phyloP scores from a whole-genome alignment of 2,888 invertebrate genomes.

The Trichopria drosophilae region DNA sequence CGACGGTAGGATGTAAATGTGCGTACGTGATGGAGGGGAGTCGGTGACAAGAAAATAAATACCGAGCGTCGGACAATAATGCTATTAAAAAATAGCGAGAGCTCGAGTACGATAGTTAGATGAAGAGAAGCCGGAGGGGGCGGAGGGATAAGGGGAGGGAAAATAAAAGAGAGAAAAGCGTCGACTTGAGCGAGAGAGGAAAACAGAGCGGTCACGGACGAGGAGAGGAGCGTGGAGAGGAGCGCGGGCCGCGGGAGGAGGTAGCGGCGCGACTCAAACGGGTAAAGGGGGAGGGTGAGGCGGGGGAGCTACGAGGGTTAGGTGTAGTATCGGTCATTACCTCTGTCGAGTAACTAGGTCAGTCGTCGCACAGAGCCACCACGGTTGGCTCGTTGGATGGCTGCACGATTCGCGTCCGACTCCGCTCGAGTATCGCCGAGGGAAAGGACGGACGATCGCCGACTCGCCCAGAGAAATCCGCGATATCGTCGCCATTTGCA shows the following conservation, averaged over 20 bases:
- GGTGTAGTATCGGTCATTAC: conserved; percentile 59
- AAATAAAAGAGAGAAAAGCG: conserved; percentile 13
- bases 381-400: conserved; percentile 48
- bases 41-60: no score
- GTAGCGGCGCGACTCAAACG: conserved; percentile 7
- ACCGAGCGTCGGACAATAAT: no score
- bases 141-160: conserved; percentile 17
- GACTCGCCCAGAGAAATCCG: conserved; percentile 14
- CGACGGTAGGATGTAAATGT: no score
- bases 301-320: conserved; percentile 50
- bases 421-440: conserved; percentile 23
- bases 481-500: conserved; percentile 18
- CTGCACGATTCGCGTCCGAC: conserved; percentile 32
- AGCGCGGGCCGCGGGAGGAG: conserved; percentile 24
- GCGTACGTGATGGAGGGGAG: no score
- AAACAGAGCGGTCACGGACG: conserved; percentile 31
- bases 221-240: conserved; percentile 33
- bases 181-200: not conserved
- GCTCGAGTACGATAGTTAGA: no score
- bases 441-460: conserved; percentile 22
- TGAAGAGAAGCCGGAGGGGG: no score
- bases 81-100: no score
- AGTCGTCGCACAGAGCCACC: conserved; percentile 58
- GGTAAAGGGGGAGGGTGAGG: conserved; percentile 28
- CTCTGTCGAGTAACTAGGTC: conserved; percentile 58